A percentile compares a stretch with the other conserved stretches of the same genome.
Conservation (phyloP, 2,113 vertebrate genomes). For the Nasalis larvatus region DNA sequence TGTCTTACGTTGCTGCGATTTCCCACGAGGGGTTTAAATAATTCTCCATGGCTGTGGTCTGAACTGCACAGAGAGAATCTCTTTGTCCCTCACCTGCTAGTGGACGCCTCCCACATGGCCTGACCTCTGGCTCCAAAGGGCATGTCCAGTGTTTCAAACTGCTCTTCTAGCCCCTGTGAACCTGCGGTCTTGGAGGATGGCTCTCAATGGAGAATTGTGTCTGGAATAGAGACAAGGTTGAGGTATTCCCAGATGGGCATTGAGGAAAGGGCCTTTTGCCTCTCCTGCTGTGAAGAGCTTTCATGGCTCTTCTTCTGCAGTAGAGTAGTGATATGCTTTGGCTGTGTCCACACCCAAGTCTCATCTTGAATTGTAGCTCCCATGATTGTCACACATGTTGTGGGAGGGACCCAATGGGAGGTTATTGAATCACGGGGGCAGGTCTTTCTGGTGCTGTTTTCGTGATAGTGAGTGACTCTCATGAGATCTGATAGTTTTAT, state of each 20-base stretch:
- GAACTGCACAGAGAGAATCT: background rate
- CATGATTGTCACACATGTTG: too few relatives aligned
- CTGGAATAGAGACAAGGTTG: background rate
- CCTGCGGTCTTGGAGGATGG: background rate
- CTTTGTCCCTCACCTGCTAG: background rate
- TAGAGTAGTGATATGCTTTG: too few relatives aligned
- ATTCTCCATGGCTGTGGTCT: background rate
- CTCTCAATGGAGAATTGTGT: background rate
- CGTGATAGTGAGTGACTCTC: too few relatives aligned
- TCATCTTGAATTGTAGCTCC: too few relatives aligned
- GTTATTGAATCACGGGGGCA: too few relatives aligned
- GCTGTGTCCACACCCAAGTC: too few relatives aligned
- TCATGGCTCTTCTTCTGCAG: background rate
- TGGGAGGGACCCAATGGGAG: too few relatives aligned
- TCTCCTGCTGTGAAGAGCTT: background rate
- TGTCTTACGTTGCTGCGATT: background rate
- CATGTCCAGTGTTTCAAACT: background rate
- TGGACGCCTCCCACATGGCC: background rate
- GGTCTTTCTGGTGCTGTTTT: too few relatives aligned
- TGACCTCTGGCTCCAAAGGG: background rate
- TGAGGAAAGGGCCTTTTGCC: background rate
- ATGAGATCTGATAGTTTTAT: too few relatives aligned
- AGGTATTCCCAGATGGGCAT: background rate
- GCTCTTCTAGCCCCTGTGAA: background rate
- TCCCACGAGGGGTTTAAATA: background rate